These are phyloP conservation scores for Nautilus pompilius DNA, from an alignment of 1,140 invertebrate species.

Conservation along the genomic window DNA sequence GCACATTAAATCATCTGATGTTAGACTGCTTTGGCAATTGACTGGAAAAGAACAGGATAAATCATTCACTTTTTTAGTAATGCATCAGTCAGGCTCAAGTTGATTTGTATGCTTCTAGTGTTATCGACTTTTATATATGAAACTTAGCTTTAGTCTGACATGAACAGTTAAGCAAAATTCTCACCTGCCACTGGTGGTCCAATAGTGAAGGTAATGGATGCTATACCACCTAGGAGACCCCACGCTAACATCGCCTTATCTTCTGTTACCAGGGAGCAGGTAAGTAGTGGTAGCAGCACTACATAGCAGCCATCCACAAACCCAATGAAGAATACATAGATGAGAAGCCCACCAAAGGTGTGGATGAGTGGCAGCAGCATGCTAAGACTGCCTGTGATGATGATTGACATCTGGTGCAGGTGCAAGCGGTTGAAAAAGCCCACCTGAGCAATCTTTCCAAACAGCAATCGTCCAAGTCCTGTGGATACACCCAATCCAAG, in stretches of 20 bases:
- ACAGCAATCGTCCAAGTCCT: conserved; percentile 32
- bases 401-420: conserved; percentile 39
- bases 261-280: conserved; percentile 25
- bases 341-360: conserved; percentile 21
- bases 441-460: conserved; percentile 32
- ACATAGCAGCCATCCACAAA: conserved; percentile 43
- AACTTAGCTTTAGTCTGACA: not conserved
- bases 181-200: conserved; percentile 41
- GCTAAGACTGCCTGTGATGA: conserved; percentile 29
- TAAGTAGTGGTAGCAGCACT: conserved; percentile 38
- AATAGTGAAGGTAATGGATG: conserved; percentile 38
- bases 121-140: not conserved
- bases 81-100: too few relatives aligned
- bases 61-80: too few relatives aligned
- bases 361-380: conserved; percentile 38
- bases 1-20: too few relatives aligned
- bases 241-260: conserved; percentile 37
- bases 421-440: conserved; percentile 34
- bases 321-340: conserved; percentile 34
- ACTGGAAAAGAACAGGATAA: too few relatives aligned
- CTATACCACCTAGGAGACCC: conserved; percentile 34
- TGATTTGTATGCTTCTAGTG: too few relatives aligned
- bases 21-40: too few relatives aligned
- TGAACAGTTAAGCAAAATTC: not conserved
- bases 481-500: conserved; percentile 34